These are phyloP conservation scores for Electrophaes corylata DNA, from an alignment of 2,888 invertebrate species.

Conservation along the genomic window DNA sequence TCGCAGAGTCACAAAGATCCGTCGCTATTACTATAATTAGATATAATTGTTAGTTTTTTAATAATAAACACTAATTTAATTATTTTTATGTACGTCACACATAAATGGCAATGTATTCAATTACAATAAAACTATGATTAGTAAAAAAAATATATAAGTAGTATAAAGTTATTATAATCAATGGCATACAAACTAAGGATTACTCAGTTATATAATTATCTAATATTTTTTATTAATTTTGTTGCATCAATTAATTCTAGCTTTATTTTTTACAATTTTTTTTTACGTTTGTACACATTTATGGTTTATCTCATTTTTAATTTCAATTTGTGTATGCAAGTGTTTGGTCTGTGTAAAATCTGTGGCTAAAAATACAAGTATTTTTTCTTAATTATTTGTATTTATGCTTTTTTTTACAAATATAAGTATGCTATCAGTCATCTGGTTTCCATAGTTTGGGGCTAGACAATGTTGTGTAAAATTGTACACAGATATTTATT, in stretches of 20 bases:
- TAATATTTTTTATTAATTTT: background rate
- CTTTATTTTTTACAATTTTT: no score
- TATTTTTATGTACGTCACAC: background rate
- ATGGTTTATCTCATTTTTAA: no score
- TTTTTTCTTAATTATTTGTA: no score
- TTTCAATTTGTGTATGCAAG: no score
- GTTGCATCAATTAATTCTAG: slow-evolving; percentile 1
- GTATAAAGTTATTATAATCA: background rate
- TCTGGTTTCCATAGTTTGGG: no score
- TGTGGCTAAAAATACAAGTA: no score
- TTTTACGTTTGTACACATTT: background rate
- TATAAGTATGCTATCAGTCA: no score
- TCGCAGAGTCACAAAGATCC: background rate
- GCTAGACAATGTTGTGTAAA: no score
- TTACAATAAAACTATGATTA: background rate
- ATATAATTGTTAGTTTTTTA: background rate
- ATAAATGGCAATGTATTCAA: background rate
- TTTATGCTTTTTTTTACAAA: no score
- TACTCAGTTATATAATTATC: background rate
- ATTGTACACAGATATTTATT: no score
- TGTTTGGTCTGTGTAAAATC: background rate
- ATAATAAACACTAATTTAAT: background rate
- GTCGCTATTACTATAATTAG: background rate
- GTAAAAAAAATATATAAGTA: background rate
- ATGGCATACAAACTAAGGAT: slow-evolving; percentile 13